Conservation (phyloP, 2,888 invertebrate genomes). For the Xestia sexstrigata region DNA sequence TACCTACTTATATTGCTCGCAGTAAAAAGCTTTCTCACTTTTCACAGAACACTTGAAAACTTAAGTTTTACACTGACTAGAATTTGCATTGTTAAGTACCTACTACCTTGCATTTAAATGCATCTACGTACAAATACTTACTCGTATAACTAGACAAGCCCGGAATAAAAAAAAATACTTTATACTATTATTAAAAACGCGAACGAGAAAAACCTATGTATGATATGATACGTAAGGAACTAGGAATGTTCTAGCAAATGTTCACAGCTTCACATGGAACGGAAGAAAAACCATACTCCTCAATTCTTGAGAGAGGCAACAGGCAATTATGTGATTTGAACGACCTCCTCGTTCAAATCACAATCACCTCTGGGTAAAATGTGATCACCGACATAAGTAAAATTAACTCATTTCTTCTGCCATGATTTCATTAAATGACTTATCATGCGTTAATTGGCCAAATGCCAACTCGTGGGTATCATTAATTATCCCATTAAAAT, state of each 20-base stretch:
- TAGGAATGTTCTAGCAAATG: background rate
- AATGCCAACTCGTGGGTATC: slow-evolving; percentile 10
- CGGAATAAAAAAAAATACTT: background rate
- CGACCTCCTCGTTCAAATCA: too few relatives aligned
- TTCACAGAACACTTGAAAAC: slow-evolving; percentile 10
- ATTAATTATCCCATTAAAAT: slow-evolving; percentile 14
- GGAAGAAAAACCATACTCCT: background rate
- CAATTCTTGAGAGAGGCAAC: background rate
- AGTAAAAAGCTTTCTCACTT: slow-evolving; percentile 18
- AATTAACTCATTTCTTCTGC: slow-evolving; percentile 7
- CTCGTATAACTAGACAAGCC: background rate
- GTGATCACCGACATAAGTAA: background rate
- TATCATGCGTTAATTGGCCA: slow-evolving; percentile 16
- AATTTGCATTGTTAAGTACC: slow-evolving; percentile 26
- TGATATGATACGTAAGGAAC: too few relatives aligned
- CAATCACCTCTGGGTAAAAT: background rate
- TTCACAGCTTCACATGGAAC: background rate
- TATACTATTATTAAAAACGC: background rate
- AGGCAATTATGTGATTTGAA: too few relatives aligned
- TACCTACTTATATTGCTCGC: background rate
- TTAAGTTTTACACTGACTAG: slow-evolving; percentile 10
- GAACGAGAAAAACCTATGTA: background rate
- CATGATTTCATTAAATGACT: slow-evolving; percentile 3
- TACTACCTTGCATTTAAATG: slow-evolving; percentile 11
- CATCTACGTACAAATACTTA: slow-evolving; percentile 4